These are phyloP conservation scores for Propithecus perrieri DNA, from an alignment of 2,797 vertebrate species.

Conservation along the genomic window DNA sequence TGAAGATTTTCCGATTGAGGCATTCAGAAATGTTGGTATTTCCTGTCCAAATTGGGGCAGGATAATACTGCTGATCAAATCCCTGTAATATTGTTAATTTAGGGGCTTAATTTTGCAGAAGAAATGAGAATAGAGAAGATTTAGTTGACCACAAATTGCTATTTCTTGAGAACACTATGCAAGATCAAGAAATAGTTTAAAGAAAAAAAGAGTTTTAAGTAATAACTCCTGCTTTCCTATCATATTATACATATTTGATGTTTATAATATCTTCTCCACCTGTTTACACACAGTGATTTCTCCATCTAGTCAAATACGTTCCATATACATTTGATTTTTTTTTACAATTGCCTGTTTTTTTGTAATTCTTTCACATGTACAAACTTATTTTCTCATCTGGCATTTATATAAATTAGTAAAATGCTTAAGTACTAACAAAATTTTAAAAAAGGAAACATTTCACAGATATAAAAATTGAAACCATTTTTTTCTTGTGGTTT, in stretches of 20 bases:
- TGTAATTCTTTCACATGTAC: background rate
- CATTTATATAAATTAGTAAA: constrained; percentile 19
- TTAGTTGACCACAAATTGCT: background rate
- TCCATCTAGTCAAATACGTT: background rate
- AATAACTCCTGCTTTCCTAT: background rate
- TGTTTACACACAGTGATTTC: background rate
- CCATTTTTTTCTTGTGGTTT: background rate
- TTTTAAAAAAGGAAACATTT: background rate
- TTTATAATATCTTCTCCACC: background rate
- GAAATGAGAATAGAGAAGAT: constrained; percentile 24
- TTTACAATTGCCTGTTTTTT: background rate
- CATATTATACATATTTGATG: background rate
- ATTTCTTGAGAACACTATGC: background rate
- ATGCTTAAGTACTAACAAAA: background rate
- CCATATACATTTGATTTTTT: background rate
- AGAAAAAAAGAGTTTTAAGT: background rate
- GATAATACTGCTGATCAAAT: background rate
- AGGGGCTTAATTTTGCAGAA: constrained; percentile 13
- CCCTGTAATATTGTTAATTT: background rate
- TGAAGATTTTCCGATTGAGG: background rate
- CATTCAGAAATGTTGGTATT: background rate
- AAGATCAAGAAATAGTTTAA: background rate
- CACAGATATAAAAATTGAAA: background rate
- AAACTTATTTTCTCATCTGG: background rate
- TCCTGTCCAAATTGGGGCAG: background rate